Evolutionary conservation across 2,888 invertebrate genomes (phyloP).

Genomic region (Heliconius sara): DNA sequence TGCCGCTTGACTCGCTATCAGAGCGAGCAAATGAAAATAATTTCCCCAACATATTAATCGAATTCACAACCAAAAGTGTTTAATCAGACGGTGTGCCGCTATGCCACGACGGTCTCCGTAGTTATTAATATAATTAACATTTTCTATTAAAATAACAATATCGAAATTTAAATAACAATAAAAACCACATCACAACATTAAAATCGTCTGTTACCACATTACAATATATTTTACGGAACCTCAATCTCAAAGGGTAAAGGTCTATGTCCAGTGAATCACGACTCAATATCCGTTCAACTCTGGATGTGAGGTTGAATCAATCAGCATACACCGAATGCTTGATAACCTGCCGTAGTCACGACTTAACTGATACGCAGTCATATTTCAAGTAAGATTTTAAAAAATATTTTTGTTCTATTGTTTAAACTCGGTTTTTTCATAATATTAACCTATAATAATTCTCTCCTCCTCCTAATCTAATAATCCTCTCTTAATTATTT

Average conservation of each 20-base stretch:
- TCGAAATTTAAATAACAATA: no score
- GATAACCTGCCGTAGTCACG: constrained; percentile 45
- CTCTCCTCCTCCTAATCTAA: no score
- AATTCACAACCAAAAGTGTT: neutral
- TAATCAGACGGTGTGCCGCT: neutral
- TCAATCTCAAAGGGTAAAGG: constrained; percentile 55
- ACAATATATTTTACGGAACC: constrained; percentile 48
- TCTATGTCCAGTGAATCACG: constrained; percentile 61
- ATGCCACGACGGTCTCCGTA: neutral
- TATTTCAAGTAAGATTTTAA: constrained; percentile 18
- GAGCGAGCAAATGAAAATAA: neutral
- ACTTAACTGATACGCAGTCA: constrained; percentile 23
- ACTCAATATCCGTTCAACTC: constrained; percentile 47
- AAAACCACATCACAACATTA: no score
- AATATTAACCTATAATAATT: neutral
- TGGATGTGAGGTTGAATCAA: constrained; percentile 50
- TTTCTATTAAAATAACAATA: neutral
- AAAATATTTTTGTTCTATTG: neutral
- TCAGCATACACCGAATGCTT: constrained; percentile 43
- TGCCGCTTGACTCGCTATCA: neutral
- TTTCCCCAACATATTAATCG: neutral
- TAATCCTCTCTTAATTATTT: neutral
- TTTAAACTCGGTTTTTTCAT: neutral
- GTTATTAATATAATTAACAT: neutral
- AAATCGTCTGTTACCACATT: constrained; percentile 34